Evolutionary conservation across 2,113 vertebrate species (phyloP), one percentile per base, ranked within the genome.

Genomic region (Menidia beryllina): DNA sequence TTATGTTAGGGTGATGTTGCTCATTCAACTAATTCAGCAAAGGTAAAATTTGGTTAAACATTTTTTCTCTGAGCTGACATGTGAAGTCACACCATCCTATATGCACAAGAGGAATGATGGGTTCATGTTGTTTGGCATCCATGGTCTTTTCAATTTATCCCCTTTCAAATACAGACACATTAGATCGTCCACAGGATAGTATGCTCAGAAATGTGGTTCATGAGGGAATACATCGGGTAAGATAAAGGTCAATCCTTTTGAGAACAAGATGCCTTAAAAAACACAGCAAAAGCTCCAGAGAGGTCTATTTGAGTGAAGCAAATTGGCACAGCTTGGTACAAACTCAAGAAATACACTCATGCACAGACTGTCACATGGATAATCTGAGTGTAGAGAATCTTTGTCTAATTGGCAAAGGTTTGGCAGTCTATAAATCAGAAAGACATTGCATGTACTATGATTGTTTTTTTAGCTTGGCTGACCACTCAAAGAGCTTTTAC

Each of bases 221-320:
- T 47, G 2, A 43, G 50, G 23, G 30, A 62, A 41, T 48, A 39
- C 43, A 24, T 49, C n/a, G 58, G 13, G 52, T 59, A 68, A n/a
- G n/a, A 60, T 55, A 64, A 71, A 52, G 55, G 50, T 58, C 57
- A 51, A 49, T 64, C 49, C 13, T 61, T 59, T 67, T 79, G 34
- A 27, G 43, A 67, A 1, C 4, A 23, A 63, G 20, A 1, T 30
- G n/a, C 14, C 25, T 12, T 45, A 12, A 27, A n/a, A 66, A 67
- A 56, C 24, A n/a, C 19, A 59, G 24, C 38, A 68, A 56, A 30
- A 56, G 30, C 48, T 78, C 38, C 38, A 78, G 21, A 39, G 50
- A 24, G 23, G 1, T 49, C 25, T 61, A n/a, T 52, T 75, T 69
- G 60, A 43, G 57, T 39, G 45, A 4, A 61, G 17, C 24, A 47